Base-by-base conservation (phyloP, 1,140 invertebrate species). In the Drosophila fuyamai region DNA sequence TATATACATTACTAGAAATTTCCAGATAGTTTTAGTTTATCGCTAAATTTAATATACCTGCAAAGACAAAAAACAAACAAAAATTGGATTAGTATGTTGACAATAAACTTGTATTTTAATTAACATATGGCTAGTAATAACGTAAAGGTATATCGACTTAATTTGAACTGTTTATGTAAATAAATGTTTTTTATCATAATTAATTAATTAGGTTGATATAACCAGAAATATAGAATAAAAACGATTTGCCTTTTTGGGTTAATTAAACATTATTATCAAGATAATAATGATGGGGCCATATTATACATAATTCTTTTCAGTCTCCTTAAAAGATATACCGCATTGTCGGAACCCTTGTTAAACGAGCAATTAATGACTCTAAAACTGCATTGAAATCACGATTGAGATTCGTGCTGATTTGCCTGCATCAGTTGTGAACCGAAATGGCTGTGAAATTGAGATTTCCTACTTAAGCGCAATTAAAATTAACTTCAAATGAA, bases 391-490 rank as follows among this genome's bases (percentile, higher is more conserved):
- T 29, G 27, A 76, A 86, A 79, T 79, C 79, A 68, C 47, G 38
- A 48, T 48, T 53, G 32, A 76, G 56, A 81, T 57, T 81, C 65
- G 58, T 60, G 66, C 61, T 68, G 75, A 82, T 81, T 72, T 82
- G 50, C 61, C 80, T 68, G 77, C 70, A 35, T 51, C 72, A 51
- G 68, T 63, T 83, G 67, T 81, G 60, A 70, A 72, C 65, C 57
- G 58, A 79, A 88, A 86, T 73, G 81, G 83, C 76, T 79, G 63
- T 62, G 83, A 83, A 86, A 86, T 86, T 89, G 79, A 86, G 83
- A 86, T 86, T 89, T 86, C 83, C 83, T 86, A 73, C 84, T 86
- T 88, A 75, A 86, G 63, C 51, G 60, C 79, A 86, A 86, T 86
- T 89, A 88, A 89, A 86, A 86, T 86, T 70, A 83, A 86, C 83